Evolutionary conservation across 2,888 invertebrate genomes (phyloP).

Genomic region (Agrypnus murinus): DNA sequence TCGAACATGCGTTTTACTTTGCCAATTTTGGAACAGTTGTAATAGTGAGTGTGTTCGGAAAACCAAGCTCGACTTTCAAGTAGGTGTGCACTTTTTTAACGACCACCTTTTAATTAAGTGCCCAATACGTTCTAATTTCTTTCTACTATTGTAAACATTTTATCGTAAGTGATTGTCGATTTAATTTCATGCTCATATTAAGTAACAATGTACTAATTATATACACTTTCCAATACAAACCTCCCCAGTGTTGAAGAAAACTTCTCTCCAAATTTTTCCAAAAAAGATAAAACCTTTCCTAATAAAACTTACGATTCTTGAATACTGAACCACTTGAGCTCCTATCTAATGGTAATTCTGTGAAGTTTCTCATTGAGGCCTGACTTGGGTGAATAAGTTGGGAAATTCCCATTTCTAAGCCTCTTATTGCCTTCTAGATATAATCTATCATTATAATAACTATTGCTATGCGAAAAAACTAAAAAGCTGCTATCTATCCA

Average conservation of each 20-base stretch:
- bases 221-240: too few relatives aligned
- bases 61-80: constrained; percentile 22
- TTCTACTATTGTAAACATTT: background rate
- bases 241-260: too few relatives aligned
- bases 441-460: too few relatives aligned
- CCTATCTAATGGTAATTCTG: background rate
- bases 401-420: constrained; percentile 2
- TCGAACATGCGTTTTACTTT: constrained; percentile 36
- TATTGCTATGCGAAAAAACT: too few relatives aligned
- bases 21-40: constrained; percentile 35
- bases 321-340: background rate
- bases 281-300: too few relatives aligned
- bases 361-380: background rate
- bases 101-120: constrained; percentile 17
- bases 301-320: background rate
- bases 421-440: too few relatives aligned
- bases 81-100: constrained; percentile 16
- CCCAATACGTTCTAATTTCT: background rate
- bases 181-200: constrained; percentile 7
- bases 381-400: constrained; percentile 2
- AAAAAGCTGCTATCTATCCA: too few relatives aligned
- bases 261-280: too few relatives aligned
- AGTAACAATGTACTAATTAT: background rate
- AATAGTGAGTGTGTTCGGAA: constrained; percentile 29
- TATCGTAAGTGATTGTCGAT: constrained; percentile 8